Evolutionary conservation across 2,888 invertebrate genomes (phyloP), one percentile per base, ranked within the genome.

Genomic region (Dermolepida albohirtum): DNA sequence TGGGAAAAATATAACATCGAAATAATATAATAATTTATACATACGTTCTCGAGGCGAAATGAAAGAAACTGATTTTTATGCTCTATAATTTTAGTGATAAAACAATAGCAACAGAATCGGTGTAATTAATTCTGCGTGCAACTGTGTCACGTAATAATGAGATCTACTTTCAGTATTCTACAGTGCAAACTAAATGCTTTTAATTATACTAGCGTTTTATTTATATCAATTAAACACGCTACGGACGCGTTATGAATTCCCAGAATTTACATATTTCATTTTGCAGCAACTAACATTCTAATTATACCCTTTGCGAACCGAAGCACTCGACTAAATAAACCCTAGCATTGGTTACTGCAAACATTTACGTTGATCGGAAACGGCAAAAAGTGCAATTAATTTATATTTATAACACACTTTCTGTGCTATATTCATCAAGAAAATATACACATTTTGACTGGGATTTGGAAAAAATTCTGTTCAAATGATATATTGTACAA

Each of bases 181-280:
- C 34, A 47, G 59, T 47, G 34, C 16, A 39, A 16, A 62, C 29
- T 62, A 62, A 62, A 62, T 62, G 59, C 59, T 62, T 62, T 62
- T 62, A 62, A 62, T 62, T 62, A 62, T 47, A 47, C 47, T 47
- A 62, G 29, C 59, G 59, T 47, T 62, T 62, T 62, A 62, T 62
- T 62, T 62, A 62, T 62, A 43, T 62, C 59, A 62, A 62, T 62
- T 62, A 62, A 62, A 62, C 59, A 62, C 59, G 59, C 59, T 47
- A 47, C 47, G 59, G 17, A 62, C 47, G 39, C 49, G 59, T 34
- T 47, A 62, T 62, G 59, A 62, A 62, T 62, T 47, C 47, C 17
- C 59, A 16, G 16, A 62, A 62, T 62, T 62, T 62, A 47, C 59
- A 62, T 62, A 62, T 62, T 62, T 62, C 59, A 62, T 47, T 62